Percentiles rank a stretch among this genome's conserved stretches.
phyloP scores from a whole-genome alignment of 2,888 invertebrate species.

The Amphipoea oculea region DNA sequence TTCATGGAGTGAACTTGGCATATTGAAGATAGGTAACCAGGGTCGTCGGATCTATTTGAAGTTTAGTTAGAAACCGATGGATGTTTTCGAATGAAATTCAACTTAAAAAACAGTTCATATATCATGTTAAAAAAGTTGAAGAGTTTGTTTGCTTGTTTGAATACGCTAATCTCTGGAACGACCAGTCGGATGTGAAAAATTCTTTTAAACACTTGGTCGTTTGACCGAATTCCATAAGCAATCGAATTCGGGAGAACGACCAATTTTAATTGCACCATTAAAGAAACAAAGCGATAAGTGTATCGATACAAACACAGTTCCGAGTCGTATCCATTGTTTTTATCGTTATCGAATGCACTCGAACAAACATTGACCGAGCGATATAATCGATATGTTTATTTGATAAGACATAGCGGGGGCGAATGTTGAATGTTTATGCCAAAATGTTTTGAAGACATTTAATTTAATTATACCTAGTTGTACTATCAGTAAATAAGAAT shows the following conservation, averaged over 20 bases:
- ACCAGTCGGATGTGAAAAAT: background rate
- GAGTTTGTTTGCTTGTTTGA: too few species aligned
- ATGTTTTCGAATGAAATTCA: background rate
- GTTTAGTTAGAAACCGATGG: background rate
- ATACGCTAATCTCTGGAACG: background rate
- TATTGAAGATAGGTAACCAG: background rate
- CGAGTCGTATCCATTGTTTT: constrained; percentile 38
- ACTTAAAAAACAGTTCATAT: background rate
- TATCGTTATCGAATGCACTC: constrained; percentile 63
- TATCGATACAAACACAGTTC: constrained; percentile 35
- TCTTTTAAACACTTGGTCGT: too few species aligned
- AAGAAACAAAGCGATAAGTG: constrained; percentile 29
- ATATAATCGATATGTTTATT: constrained; percentile 44
- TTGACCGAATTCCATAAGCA: background rate
- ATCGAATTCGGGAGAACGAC: background rate
- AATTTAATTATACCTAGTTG: constrained; percentile 24
- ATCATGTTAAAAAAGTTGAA: background rate
- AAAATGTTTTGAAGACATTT: constrained; percentile 40
- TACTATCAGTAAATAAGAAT: constrained; percentile 10
- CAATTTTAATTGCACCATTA: background rate
- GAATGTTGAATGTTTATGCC: constrained; percentile 34
- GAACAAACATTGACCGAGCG: constrained; percentile 47
- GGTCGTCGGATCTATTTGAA: background rate
- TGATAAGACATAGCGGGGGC: constrained; percentile 44
- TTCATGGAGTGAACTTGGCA: constrained; percentile 7